Evolutionary conservation across 2,797 vertebrate genomes (phyloP).

Genomic region (Pelobates cultripes): DNA sequence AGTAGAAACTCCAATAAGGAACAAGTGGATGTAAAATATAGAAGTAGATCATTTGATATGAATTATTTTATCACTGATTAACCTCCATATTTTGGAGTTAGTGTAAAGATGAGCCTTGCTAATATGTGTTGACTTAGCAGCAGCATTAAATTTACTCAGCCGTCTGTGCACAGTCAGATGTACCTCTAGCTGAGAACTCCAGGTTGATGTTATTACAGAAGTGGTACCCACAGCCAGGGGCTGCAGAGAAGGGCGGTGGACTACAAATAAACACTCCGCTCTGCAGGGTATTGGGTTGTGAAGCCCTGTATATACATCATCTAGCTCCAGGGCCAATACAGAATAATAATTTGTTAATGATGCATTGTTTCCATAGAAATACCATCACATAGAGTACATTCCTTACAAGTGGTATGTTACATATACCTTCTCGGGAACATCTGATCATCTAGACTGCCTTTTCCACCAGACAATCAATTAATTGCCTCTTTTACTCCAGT

Average conservation of each 20-base stretch:
- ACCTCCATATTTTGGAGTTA: too few relatives aligned
- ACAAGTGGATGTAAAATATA: too few relatives aligned
- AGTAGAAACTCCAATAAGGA: too few relatives aligned
- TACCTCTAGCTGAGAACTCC: not conserved
- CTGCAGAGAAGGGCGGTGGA: slow-evolving; percentile 7
- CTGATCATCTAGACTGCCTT: too few relatives aligned
- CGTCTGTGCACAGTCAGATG: slow-evolving; percentile 3
- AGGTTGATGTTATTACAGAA: slow-evolving; percentile 11
- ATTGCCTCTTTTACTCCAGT: too few relatives aligned
- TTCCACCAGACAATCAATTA: too few relatives aligned
- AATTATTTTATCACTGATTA: too few relatives aligned
- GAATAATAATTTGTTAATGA: slow-evolving; percentile 22
- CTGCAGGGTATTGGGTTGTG: slow-evolving; percentile 16
- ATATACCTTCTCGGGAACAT: not conserved
- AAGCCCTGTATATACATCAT: slow-evolving; percentile 27
- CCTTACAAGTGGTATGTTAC: not conserved
- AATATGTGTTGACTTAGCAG: slow-evolving; percentile 6
- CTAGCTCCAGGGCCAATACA: slow-evolving; percentile 14
- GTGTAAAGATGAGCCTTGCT: too few relatives aligned
- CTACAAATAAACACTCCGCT: slow-evolving; percentile 22
- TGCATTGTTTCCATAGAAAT: slow-evolving; percentile 30
- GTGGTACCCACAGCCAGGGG: slow-evolving; percentile 22
- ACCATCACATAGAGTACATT: not conserved
- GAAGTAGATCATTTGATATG: too few relatives aligned
- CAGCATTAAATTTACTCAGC: not conserved